phyloP scores from a whole-genome alignment of 2,113 vertebrate genomes.

The Corydoras sp. region DNA sequence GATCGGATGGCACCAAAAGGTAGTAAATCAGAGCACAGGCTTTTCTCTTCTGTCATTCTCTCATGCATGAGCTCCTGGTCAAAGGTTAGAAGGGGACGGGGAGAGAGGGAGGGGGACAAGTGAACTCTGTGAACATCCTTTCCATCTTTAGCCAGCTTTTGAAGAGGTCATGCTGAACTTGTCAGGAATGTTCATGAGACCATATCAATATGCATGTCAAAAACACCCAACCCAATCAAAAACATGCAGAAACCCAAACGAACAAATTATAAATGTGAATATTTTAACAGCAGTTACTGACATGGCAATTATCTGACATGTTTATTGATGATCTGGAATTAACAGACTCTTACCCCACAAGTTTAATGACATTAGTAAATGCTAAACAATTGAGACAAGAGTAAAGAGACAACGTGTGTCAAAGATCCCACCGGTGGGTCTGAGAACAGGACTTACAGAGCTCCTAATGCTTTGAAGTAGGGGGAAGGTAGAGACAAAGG shows the following conservation, averaged over 20 bases:
- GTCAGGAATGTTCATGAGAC: background rate
- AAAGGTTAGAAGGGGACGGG: constrained; percentile 36
- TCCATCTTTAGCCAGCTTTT: no score
- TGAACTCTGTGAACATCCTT: constrained; percentile 7
- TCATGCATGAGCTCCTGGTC: constrained; percentile 56
- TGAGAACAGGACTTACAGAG: background rate
- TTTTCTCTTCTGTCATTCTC: no score
- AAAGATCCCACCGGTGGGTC: constrained; percentile 5
- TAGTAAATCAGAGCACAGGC: no score
- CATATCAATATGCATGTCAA: background rate
- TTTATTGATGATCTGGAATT: constrained; percentile 8
- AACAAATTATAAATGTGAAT: constrained; percentile 8
- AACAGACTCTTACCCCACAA: constrained; percentile 9
- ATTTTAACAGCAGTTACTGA: constrained; percentile 7
- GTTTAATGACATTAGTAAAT: constrained; percentile 20
- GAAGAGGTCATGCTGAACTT: constrained; percentile 22
- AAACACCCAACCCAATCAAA: constrained; percentile 26
- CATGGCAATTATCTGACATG: constrained; percentile 2
- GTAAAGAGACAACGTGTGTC: background rate
- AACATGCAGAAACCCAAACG: constrained; percentile 23
- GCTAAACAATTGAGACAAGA: background rate
- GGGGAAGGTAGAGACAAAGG: background rate
- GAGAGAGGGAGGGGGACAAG: background rate
- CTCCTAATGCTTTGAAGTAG: constrained; percentile 7
- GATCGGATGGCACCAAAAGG: no score